These are phyloP conservation scores for Pipistrellus pipistrellus DNA, from an alignment of 2,797 vertebrate genomes.

Conservation along the genomic window DNA sequence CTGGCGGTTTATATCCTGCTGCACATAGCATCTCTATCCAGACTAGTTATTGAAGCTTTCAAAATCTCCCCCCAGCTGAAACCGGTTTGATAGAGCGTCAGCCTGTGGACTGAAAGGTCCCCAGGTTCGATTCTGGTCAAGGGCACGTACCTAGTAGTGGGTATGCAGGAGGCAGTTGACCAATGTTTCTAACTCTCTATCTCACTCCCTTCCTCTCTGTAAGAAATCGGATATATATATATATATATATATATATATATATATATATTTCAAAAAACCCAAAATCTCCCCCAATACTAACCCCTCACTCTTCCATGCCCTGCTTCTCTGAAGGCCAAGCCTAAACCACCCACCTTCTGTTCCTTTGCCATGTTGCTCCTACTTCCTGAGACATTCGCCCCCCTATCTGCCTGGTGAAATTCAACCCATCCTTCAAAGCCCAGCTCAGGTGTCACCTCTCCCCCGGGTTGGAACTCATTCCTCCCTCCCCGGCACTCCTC, in stretches of 20 bases:
- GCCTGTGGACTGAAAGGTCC: too few species aligned
- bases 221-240: too few species aligned
- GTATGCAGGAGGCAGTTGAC: too few species aligned
- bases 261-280: too few species aligned
- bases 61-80: not conserved
- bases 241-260: too few species aligned
- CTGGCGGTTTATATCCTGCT: not conserved
- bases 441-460: slow-evolving; percentile 57
- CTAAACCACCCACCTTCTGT: not conserved
- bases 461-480: not conserved
- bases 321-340: slow-evolving; percentile 41
- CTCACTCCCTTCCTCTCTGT: too few species aligned
- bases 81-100: too few species aligned
- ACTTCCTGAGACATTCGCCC: slow-evolving; percentile 20
- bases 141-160: too few species aligned
- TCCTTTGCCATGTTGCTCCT: slow-evolving; percentile 31
- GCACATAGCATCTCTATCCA: not conserved
- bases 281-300: not conserved
- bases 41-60: not conserved
- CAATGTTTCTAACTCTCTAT: too few species aligned
- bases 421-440: slow-evolving; percentile 56
- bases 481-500: not conserved
- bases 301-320: not conserved
- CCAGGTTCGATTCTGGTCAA: too few species aligned
- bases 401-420: slow-evolving; percentile 53